These are phyloP conservation scores for Apogon hyalosoma DNA, from an alignment of 2,797 vertebrate species.

Conservation along the genomic window DNA sequence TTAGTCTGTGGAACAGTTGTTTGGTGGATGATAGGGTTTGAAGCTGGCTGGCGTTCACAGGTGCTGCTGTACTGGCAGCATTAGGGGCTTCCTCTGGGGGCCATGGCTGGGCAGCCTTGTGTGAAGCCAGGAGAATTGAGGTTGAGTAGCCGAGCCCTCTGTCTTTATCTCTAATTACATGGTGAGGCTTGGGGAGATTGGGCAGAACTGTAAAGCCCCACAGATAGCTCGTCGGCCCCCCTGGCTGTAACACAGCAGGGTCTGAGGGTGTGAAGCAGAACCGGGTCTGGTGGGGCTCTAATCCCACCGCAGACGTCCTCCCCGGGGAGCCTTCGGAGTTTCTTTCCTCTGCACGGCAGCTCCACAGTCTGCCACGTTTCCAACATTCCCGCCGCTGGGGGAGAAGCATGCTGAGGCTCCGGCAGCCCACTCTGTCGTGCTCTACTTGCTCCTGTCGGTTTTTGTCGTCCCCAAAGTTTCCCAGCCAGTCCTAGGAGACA, in stretches of 20 bases:
- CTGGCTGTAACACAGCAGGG: conserved; percentile 53
- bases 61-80: conserved; percentile 31
- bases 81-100: conserved; percentile 54
- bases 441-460: conserved; percentile 82
- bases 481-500: conserved; percentile 78
- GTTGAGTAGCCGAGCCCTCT: conserved; percentile 76
- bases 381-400: conserved; percentile 56
- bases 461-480: conserved; percentile 75
- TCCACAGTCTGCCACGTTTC: conserved; percentile 65
- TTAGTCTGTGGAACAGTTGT: conserved; percentile 38
- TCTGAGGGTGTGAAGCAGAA: conserved; percentile 76
- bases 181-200: conserved; percentile 73
- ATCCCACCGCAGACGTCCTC: conserved; percentile 73
- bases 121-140: conserved; percentile 77
- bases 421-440: conserved; percentile 81
- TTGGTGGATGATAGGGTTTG: conserved; percentile 35
- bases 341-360: conserved; percentile 58
- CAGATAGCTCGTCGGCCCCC: conserved; percentile 51
- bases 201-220: conserved; percentile 68
- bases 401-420: conserved; percentile 60
- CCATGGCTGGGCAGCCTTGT: conserved; percentile 68
- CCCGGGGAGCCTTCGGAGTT: conserved; percentile 59
- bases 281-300: conserved; percentile 69
- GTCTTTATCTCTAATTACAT: conserved; percentile 84
- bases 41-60: conserved; percentile 26